Evolutionary conservation across 2,888 invertebrate species (phyloP), one percentile per base, ranked within the genome.

Genomic region (Gerosis bhagava): DNA sequence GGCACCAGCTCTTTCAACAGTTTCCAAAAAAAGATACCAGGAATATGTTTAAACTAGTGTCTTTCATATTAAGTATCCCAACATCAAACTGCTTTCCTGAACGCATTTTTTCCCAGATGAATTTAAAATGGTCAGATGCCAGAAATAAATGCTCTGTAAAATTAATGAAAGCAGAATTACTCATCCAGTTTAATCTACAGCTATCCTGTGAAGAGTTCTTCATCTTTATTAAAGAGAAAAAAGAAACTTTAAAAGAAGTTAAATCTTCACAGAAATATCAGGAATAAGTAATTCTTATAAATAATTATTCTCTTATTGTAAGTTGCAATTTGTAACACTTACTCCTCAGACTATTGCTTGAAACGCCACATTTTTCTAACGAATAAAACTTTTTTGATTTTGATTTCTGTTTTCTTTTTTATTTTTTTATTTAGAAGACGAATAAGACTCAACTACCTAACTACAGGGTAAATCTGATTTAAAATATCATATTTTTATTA

Each of bases 171-270:
- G 26, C 26, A 11, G 26, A 26, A 11, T 26, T 26, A 26, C 11
- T 26, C 10, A 26, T 11, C 26, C 26, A 26, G 11, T 26, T 26
- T 11, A 26, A 26, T 26, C 26, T 26, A 11, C 11, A 26, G 11
- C 12, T 26, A 26, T 26, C 26, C 26, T 26, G 26, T 26, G 26
- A 8, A 26, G 26, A 26, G 26, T 11, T 26, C 11, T 26, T 26
- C 26, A 26, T 3, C 26, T 26, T 11, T 26, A 26, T 26, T 26
- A 26, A 26, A 26, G 26, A 26, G 11, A 26, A 26, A 26, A 26
- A 26, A 3, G 26, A 11, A 26, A 26, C 11, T 26, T 24, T 24
- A 11, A 11, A 26, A 26, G 26, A 26, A 26, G 26, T 26, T 8
- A 26, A 26, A 26, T 26, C 26, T 26, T 26, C 26, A 11, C 11